Evolutionary conservation across 1,140 invertebrate species (phyloP).

Genomic region (Drosophila paulistorum): DNA sequence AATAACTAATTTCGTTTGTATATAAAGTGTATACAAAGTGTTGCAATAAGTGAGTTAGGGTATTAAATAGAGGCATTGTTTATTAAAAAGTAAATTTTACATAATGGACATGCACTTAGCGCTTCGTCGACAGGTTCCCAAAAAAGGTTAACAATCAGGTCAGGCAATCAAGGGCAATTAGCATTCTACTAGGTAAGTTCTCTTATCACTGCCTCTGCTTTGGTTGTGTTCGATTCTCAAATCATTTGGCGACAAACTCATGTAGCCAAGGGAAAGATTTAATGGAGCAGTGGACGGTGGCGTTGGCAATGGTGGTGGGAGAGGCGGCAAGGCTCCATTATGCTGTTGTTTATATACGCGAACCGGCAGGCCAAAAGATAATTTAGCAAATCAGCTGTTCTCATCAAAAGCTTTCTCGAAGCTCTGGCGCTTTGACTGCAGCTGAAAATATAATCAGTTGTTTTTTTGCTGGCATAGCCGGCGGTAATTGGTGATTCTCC

Average conservation of each 20-base stretch:
- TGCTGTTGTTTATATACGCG: constrained; percentile 36
- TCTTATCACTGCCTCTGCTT: background rate
- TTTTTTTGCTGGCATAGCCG: constrained; percentile 52
- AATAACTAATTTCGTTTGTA: no score
- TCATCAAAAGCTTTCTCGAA: constrained; percentile 51
- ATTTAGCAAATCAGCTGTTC: constrained; percentile 50
- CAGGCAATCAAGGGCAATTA: constrained; percentile 2
- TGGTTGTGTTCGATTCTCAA: background rate
- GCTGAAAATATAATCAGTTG: constrained; percentile 49
- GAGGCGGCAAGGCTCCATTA: background rate
- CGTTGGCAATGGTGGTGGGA: background rate
- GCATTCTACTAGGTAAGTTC: background rate
- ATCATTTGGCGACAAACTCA: constrained; percentile 2
- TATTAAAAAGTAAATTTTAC: background rate
- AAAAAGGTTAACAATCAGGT: background rate
- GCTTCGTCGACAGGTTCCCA: background rate
- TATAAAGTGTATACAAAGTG: background rate
- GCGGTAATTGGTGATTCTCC: constrained; percentile 34
- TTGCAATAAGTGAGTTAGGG: background rate
- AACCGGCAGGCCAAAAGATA: constrained; percentile 25
- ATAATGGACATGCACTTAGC: background rate
- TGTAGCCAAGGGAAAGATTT: constrained; percentile 1
- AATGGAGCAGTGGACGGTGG: background rate
- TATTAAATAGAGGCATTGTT: background rate
- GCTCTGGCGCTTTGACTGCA: constrained; percentile 56